A percentile compares a stretch with the other conserved stretches of the same genome.
These are phyloP conservation scores for Cheumatopsyche charites DNA, from an alignment of 1,140 invertebrate genomes.

Conservation along the genomic window DNA sequence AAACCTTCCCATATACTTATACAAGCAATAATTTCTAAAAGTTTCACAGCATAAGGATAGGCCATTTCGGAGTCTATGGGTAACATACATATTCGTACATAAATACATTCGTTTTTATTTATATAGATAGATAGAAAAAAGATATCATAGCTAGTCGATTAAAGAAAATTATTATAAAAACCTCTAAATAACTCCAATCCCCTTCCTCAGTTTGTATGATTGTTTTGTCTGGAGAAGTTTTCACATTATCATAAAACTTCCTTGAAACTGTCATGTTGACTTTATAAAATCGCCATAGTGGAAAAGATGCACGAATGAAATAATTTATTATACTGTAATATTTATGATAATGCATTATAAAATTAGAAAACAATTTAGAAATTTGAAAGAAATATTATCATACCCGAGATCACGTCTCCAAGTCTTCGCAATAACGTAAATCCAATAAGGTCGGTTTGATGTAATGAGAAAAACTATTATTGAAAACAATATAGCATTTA, in stretches of 20 bases:
- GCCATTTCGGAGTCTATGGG: too few relatives aligned
- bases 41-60: too few relatives aligned
- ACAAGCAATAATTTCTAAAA: too few relatives aligned
- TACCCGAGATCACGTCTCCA: conserved; percentile 38
- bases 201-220: conserved; percentile 77
- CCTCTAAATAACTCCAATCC: conserved; percentile 73
- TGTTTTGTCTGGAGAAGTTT: conserved; percentile 69
- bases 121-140: too few relatives aligned
- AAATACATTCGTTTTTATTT: too few relatives aligned
- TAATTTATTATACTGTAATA: background rate
- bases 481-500: background rate
- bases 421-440: conserved; percentile 37
- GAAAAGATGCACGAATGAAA: background rate
- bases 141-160: too few relatives aligned
- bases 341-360: background rate
- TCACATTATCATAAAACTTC: conserved; percentile 64
- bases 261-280: conserved; percentile 64
- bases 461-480: conserved; percentile 17
- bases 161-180: conserved; percentile 47
- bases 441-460: conserved; percentile 40
- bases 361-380: background rate
- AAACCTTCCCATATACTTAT: too few relatives aligned
- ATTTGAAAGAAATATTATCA: background rate
- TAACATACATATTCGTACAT: too few relatives aligned
- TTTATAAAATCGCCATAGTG: conserved; percentile 44